Conservation (phyloP, 2,113 vertebrate genomes). For the Orycteropus afer region DNA sequence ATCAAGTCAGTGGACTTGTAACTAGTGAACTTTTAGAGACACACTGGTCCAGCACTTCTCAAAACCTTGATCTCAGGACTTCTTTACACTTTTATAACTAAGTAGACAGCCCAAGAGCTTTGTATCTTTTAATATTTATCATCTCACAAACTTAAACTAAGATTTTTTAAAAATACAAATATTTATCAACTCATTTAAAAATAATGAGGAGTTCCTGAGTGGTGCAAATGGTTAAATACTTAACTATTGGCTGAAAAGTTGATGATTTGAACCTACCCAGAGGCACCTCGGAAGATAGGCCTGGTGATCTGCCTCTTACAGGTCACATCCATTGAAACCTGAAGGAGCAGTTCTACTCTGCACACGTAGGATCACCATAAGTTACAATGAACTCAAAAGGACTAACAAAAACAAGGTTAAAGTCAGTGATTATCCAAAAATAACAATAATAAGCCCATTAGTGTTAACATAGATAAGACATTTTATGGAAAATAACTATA, state of each 20-base stretch:
- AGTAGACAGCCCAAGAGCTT: not conserved
- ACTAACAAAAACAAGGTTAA: not conserved
- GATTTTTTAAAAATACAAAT: not conserved
- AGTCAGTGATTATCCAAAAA: not conserved
- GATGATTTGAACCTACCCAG: not conserved
- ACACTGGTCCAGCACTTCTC: not conserved
- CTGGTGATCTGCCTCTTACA: not conserved
- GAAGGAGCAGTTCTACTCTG: not conserved
- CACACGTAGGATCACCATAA: not conserved
- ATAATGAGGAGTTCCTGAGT: not conserved
- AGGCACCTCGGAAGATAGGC: not conserved
- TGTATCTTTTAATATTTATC: not conserved
- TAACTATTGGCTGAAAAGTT: not conserved
- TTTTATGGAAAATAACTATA: constrained; percentile 7
- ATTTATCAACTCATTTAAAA: not conserved
- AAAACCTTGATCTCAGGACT: not conserved
- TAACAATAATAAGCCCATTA: not conserved
- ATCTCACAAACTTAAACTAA: not conserved
- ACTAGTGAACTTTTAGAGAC: not conserved
- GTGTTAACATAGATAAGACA: not conserved
- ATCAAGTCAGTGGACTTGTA: not conserved
- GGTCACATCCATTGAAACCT: not conserved
- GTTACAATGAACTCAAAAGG: not conserved
- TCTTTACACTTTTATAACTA: not conserved
- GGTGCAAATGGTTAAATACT: too few relatives aligned